Evolutionary conservation across 2,888 invertebrate species (phyloP).

Genomic region (Alloplasta piceator): DNA sequence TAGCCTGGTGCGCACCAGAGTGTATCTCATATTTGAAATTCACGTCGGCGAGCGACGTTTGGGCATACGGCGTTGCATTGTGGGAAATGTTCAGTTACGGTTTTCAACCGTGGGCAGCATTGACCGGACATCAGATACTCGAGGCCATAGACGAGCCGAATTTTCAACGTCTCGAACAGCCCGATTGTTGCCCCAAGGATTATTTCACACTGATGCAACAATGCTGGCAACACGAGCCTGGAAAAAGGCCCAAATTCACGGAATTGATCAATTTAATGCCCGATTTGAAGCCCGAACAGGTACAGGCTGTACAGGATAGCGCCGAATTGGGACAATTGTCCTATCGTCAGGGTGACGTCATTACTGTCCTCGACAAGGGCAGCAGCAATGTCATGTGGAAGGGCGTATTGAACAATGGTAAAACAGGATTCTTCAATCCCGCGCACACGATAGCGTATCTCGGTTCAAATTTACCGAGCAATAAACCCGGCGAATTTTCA

Average conservation of each 20-base stretch:
- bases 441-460: conserved; percentile 94
- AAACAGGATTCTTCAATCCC: conserved; percentile 97
- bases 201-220: conserved; percentile 96
- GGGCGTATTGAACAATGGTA: conserved; percentile 94
- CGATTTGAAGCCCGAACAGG: conserved; percentile 95
- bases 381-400: conserved; percentile 89
- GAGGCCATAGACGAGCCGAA: conserved; percentile 98
- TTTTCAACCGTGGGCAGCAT: conserved; percentile 98
- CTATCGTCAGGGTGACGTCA: conserved; percentile 94
- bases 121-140: conserved; percentile 96
- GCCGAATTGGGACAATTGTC: conserved; percentile 89
- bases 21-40: conserved; percentile 98
- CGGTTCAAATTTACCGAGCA: conserved; percentile 89
- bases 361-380: conserved; percentile 95
- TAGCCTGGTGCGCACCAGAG: conserved; percentile 99
- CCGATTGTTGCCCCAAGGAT: conserved; percentile 97
- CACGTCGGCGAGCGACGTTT: conserved; percentile 98
- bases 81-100: conserved; percentile 99
- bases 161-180: conserved; percentile 94
- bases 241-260: conserved; percentile 94
- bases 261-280: conserved; percentile 92
- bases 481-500: conserved; percentile 84
- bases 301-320: conserved; percentile 90
- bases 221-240: conserved; percentile 98
- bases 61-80: conserved; percentile 99